These are phyloP conservation scores for Motacilla tschutschensis DNA, from an alignment of 2,113 vertebrate species.

Conservation along the genomic window DNA sequence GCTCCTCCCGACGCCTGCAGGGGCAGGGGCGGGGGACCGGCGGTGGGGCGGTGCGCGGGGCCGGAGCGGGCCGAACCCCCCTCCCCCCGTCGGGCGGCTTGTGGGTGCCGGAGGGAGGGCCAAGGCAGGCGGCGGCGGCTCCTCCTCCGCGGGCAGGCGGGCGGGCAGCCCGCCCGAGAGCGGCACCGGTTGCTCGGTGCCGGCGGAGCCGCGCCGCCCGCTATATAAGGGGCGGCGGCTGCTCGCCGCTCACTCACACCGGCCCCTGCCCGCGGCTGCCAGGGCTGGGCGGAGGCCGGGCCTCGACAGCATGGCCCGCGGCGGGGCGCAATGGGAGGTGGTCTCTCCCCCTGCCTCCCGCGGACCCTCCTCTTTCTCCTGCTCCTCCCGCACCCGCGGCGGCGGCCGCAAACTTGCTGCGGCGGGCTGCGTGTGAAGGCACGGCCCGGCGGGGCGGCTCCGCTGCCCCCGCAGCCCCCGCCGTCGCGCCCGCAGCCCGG, in stretches of 20 bases:
- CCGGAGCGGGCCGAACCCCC: not conserved
- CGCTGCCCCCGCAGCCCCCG: not conserved
- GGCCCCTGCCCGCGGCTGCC: not conserved
- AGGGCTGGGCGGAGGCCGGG: not conserved
- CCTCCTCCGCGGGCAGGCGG: slow-evolving; percentile 30
- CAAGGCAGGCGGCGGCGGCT: not conserved
- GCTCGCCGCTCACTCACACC: not conserved
- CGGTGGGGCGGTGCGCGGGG: not conserved
- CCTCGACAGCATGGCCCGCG: not conserved
- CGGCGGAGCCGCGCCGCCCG: not conserved
- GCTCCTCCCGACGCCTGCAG: not conserved
- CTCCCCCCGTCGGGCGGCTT: not conserved
- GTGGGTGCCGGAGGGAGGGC: not conserved
- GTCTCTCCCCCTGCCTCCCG: not conserved
- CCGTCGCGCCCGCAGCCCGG: no score
- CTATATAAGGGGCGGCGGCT: not conserved
- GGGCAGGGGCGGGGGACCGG: not conserved
- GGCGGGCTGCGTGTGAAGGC: slow-evolving; percentile 6
- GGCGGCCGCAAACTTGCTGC: not conserved
- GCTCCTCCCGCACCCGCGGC: not conserved
- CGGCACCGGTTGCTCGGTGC: not conserved
- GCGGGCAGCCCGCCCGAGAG: not conserved
- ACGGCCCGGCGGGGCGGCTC: not conserved
- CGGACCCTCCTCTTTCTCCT: not conserved
- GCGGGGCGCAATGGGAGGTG: not conserved